A percentile compares a stretch with the other conserved stretches of the same genome.
These are phyloP conservation scores for Dichetophora obliterata DNA, from an alignment of 2,888 invertebrate species.

Conservation along the genomic window DNA sequence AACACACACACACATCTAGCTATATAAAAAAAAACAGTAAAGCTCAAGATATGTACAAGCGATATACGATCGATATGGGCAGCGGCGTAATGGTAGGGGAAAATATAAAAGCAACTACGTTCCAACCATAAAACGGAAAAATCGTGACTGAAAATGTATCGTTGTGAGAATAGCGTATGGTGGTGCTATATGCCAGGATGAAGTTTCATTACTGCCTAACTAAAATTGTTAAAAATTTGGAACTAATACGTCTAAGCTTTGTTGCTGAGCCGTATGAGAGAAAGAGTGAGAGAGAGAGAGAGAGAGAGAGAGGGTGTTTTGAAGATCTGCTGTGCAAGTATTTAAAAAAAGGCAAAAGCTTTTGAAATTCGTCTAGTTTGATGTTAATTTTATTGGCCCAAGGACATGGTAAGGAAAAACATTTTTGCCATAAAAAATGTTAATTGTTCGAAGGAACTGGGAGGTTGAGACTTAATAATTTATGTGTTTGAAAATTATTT, in stretches of 20 bases:
- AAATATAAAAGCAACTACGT: too few relatives aligned
- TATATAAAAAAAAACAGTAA: neutral
- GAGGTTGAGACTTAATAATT: too few relatives aligned
- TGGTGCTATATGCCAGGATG: slow-evolving; percentile 49
- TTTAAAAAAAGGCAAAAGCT: too few relatives aligned
- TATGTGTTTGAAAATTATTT: too few relatives aligned
- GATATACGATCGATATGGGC: slow-evolving; percentile 36
- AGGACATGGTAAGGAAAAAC: too few relatives aligned
- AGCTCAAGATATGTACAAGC: slow-evolving; percentile 34
- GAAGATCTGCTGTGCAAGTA: slow-evolving; percentile 47
- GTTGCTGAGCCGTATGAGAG: neutral
- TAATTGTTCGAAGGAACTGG: too few relatives aligned
- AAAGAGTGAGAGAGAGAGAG: neutral
- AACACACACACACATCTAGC: neutral
- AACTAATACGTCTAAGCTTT: neutral
- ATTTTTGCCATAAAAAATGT: too few relatives aligned
- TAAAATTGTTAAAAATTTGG: slow-evolving; percentile 1
- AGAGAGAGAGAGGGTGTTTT: neutral
- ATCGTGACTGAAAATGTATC: slow-evolving; percentile 68
- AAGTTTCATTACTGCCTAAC: neutral
- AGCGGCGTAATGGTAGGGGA: slow-evolving; percentile 6
- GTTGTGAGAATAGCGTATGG: slow-evolving; percentile 65
- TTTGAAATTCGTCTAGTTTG: too few relatives aligned
- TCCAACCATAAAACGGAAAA: slow-evolving; percentile 50
- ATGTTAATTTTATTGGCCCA: too few relatives aligned